A percentile compares a stretch with the other conserved stretches of the same genome.
Conservation (phyloP, 2,113 vertebrate genomes). For the Herpailurus yagouaroundi region DNA sequence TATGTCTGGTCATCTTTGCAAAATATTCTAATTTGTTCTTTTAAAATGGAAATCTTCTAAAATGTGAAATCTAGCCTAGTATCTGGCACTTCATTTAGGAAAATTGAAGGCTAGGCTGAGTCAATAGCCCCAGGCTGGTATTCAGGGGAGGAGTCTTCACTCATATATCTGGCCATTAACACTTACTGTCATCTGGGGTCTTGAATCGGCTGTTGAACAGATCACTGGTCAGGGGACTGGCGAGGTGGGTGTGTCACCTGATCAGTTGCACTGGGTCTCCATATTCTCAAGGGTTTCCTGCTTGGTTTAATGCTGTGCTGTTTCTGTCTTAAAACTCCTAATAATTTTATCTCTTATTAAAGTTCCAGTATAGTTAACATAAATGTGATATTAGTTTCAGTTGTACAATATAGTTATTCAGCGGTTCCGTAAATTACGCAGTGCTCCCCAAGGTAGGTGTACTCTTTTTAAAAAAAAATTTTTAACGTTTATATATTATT, state of each 20-base stretch:
- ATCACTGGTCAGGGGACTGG: background rate
- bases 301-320: background rate
- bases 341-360: background rate
- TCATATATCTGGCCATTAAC: background rate
- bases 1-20: background rate
- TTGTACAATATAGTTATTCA: background rate
- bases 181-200: background rate
- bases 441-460: background rate
- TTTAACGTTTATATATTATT: too few species aligned
- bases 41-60: background rate
- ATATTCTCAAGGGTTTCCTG: background rate
- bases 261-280: rapidly evolving
- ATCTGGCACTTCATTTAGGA: background rate
- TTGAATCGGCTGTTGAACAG: background rate
- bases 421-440: background rate
- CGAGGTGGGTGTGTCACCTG: rapidly evolving
- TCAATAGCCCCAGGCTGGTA: background rate
- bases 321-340: background rate
- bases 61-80: background rate
- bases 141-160: background rate
- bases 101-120: background rate
- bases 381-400: background rate
- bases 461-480: background rate
- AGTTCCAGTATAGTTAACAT: background rate
- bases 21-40: background rate